Base-by-base conservation (phyloP, 1,140 invertebrate species). In the Scaptomyza hsui region DNA sequence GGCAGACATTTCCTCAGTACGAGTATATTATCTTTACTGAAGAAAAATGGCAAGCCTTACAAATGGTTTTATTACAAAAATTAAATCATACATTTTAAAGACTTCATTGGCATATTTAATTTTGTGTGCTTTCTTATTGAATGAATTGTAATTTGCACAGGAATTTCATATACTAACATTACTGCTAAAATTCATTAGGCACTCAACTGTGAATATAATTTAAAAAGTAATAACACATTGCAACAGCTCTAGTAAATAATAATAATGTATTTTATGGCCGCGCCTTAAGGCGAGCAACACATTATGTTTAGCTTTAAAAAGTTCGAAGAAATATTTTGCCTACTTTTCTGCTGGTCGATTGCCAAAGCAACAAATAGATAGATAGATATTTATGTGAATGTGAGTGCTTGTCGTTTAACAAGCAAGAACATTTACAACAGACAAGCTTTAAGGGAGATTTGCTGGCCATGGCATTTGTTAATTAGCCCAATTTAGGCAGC, bases 401-500 rank as follows among this genome's bases (percentile, higher is more conserved):
- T 39, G 52, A 26, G 6, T 9, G 5, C 4, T 10, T 44, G 10
- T 21, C 42, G 18, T 12, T 9, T 13, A 60, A 61, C 65, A 78
- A 13, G 16, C 37, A 44, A 19, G 26, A 49, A 26, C 9, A 41
- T 42, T 24, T 63, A 13, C 41, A 53, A 41, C 37, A 61, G 56
- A 69, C 53, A 75, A 59, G 59, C 56, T 56, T 56, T 37, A 12
- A 19, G 60, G 42, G 63, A 1, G 56, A 64, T 74, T 42, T 56
- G 35, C 65, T 76, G 72, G 45, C 51, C 44, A 15, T 76, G 80
- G 81, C 72, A 83, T 85, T 83, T 73, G 72, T 80, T 83, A 83
- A 83, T 83, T 83, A 85, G 72, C 18, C 60, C 68, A 65, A 59
- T 73, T 83, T 70, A 41, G 53, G 56, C 19, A 49, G 57, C 35